Evolutionary conservation across 2,113 vertebrate genomes (phyloP).

Genomic region (Octodon degus): DNA sequence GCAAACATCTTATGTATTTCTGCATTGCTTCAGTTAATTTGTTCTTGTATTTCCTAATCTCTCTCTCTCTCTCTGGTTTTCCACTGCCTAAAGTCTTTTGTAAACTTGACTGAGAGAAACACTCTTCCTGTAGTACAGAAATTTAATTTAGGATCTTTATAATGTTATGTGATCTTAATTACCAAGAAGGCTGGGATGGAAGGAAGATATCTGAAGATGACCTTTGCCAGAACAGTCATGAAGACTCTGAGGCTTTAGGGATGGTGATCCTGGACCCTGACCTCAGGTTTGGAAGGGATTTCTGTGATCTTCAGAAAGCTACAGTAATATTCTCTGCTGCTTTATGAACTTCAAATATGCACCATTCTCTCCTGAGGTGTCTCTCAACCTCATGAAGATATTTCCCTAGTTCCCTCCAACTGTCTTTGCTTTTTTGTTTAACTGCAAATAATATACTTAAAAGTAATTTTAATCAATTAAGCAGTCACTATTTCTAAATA

Average conservation of each 20-base stretch:
- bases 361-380: neutral
- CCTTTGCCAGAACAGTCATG: neutral
- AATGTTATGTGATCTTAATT: neutral
- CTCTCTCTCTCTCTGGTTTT: neutral
- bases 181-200: neutral
- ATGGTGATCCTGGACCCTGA: neutral
- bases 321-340: neutral
- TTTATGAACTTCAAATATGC: neutral
- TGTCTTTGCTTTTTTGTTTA: neutral
- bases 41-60: neutral
- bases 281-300: neutral
- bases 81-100: neutral
- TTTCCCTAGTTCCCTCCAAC: neutral
- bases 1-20: neutral
- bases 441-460: neutral
- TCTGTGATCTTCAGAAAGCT: neutral
- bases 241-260: neutral
- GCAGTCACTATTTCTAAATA: conserved; percentile 24
- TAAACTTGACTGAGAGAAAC: neutral
- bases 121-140: neutral
- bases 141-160: neutral
- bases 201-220: neutral
- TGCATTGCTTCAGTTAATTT: neutral
- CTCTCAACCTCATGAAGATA: neutral
- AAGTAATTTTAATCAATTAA: neutral